Evolutionary conservation across 2,888 invertebrate species (phyloP).

Genomic region (Lamellibrachia satsuma): DNA sequence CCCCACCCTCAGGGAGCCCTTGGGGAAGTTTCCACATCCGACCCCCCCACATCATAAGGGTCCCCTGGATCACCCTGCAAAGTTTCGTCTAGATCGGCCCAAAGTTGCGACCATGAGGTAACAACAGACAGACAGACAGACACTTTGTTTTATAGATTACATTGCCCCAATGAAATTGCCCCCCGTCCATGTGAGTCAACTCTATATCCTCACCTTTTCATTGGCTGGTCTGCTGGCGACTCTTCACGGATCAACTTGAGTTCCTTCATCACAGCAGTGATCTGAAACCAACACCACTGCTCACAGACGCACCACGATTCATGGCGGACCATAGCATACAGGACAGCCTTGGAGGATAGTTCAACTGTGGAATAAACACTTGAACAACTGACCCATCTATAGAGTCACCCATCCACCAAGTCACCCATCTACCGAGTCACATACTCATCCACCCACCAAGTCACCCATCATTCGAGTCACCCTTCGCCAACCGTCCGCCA

Average conservation of each 20-base stretch:
- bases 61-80: too few relatives aligned
- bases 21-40: too few relatives aligned
- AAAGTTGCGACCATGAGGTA: too few relatives aligned
- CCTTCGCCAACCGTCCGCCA: neutral
- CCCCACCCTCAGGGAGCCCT: too few relatives aligned
- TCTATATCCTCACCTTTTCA: slow-evolving; percentile 34
- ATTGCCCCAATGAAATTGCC: neutral
- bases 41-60: too few relatives aligned
- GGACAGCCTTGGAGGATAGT: neutral
- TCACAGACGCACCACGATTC: neutral
- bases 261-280: slow-evolving; percentile 49
- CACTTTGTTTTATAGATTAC: too few relatives aligned
- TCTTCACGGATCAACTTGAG: slow-evolving; percentile 43
- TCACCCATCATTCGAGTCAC: neutral
- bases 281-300: slow-evolving; percentile 40
- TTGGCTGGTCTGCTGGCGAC: slow-evolving; percentile 29
- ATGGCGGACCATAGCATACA: neutral
- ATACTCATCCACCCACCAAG: neutral
- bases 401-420: neutral
- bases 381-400: too few relatives aligned
- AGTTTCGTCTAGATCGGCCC: too few relatives aligned
- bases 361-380: neutral
- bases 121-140: too few relatives aligned
- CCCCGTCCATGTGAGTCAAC: neutral
- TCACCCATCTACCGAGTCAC: neutral